Conservation (phyloP, 2,797 vertebrate species). For the Gallinago nigripennis region DNA sequence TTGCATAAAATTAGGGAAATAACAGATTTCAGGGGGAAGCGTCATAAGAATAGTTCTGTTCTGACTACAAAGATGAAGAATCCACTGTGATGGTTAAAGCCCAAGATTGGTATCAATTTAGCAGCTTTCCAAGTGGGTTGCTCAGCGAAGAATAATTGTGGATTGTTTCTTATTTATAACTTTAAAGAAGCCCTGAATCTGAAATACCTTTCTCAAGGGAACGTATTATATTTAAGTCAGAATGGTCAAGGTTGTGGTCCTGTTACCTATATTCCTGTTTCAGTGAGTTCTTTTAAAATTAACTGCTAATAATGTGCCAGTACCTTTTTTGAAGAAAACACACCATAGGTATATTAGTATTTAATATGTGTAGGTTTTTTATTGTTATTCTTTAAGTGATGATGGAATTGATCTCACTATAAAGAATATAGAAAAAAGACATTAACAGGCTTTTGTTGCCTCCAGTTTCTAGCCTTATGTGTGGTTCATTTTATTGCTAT, state of each 20-base stretch:
- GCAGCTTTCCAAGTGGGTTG: not conserved
- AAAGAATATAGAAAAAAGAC: not conserved
- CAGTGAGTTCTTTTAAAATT: not conserved
- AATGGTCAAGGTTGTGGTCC: not conserved
- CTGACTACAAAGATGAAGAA: not conserved
- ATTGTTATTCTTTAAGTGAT: not conserved
- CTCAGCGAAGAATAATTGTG: not conserved
- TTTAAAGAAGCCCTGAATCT: not conserved
- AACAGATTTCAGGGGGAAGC: not conserved
- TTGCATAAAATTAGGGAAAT: not conserved
- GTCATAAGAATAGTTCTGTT: not conserved
- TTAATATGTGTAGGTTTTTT: not conserved
- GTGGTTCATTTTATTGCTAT: not conserved
- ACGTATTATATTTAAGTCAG: not conserved
- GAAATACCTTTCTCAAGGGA: not conserved
- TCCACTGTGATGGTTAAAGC: not conserved
- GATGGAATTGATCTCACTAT: not conserved
- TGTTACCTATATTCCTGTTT: not conserved
- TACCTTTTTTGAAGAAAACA: not conserved
- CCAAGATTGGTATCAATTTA: not conserved
- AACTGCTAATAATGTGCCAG: not conserved
- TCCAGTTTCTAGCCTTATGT: not conserved
- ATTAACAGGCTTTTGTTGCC: not conserved
- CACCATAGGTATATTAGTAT: not conserved
- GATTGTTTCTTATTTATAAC: not conserved